A percentile compares a stretch with the other conserved stretches of the same genome.
These are phyloP conservation scores for Piscicola geometra DNA, from an alignment of 2,888 invertebrate species.

Conservation along the genomic window DNA sequence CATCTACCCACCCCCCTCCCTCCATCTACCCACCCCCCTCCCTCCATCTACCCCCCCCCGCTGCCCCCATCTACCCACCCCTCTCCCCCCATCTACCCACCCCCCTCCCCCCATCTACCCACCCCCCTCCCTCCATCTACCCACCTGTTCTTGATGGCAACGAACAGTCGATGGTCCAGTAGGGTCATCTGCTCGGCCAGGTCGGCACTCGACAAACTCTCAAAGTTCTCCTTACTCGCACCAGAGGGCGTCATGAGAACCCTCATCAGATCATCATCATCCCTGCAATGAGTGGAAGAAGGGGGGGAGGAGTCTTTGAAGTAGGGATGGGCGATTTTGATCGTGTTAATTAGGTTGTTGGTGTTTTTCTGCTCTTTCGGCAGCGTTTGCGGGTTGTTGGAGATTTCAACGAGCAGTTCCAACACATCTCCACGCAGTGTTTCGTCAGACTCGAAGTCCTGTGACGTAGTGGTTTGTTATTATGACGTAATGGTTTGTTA, in stretches of 20 bases:
- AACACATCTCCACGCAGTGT: constrained; percentile 72
- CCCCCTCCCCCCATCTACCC: constrained; percentile 52
- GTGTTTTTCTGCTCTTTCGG: constrained; percentile 74
- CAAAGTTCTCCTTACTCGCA: constrained; percentile 75
- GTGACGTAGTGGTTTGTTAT: too few species aligned
- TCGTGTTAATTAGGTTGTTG: background rate
- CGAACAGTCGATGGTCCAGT: constrained; percentile 83
- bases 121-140: constrained; percentile 55
- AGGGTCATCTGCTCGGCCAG: constrained; percentile 89
- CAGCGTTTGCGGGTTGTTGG: constrained; percentile 70
- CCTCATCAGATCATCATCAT: constrained; percentile 1
- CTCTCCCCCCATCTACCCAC: background rate
- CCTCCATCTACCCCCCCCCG: background rate
- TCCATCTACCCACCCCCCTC: background rate
- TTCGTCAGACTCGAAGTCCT: constrained; percentile 73
- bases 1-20: background rate
- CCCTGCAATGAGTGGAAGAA: background rate
- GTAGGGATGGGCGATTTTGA: background rate
- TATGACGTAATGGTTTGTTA: too few species aligned
- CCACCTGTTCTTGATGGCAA: constrained; percentile 80
- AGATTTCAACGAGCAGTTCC: constrained; percentile 81
- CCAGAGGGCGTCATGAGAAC: constrained; percentile 47
- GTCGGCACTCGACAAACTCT: constrained; percentile 78
- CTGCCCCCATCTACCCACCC: background rate
- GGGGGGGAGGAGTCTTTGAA: background rate